Percentiles rank a stretch among this genome's conserved stretches.
Conservation (phyloP, 2,797 vertebrate genomes). For the Agapornis canus region DNA sequence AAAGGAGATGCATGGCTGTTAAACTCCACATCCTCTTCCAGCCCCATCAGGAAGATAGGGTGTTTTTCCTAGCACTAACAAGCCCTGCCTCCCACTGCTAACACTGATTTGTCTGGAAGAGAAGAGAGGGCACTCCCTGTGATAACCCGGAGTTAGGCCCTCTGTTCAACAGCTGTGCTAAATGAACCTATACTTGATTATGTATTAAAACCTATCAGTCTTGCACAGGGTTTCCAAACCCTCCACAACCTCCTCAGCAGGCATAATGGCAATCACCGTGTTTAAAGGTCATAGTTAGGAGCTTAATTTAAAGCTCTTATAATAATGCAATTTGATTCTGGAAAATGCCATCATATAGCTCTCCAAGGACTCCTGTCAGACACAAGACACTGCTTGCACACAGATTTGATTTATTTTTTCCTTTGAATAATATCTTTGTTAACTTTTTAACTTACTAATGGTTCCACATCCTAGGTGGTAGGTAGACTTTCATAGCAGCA, state of each 20-base stretch:
- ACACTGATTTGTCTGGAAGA: constrained; percentile 47
- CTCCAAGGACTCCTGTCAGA: constrained; percentile 28
- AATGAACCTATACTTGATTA: constrained; percentile 68
- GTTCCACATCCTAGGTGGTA: constrained; percentile 1
- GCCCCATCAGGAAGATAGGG: background rate
- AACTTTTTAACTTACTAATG: background rate
- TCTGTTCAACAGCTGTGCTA: constrained; percentile 51
- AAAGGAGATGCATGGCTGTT: background rate
- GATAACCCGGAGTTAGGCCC: constrained; percentile 48
- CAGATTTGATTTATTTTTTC: constrained; percentile 8
- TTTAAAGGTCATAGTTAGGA: constrained; percentile 69
- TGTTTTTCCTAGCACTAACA: constrained; percentile 9
- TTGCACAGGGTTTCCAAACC: constrained; percentile 60
- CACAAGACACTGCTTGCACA: background rate
- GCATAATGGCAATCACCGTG: constrained; percentile 55
- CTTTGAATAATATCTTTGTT: background rate
- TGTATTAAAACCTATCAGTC: constrained; percentile 57
- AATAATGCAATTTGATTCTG: constrained; percentile 64
- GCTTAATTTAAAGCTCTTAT: constrained; percentile 65
- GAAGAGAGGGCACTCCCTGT: constrained; percentile 16
- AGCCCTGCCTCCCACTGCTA: constrained; percentile 29
- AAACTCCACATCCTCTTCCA: background rate
- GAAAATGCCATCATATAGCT: constrained; percentile 46
- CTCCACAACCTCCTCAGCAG: constrained; percentile 60
- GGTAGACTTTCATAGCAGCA: background rate